Base-by-base conservation (phyloP, 1,140 invertebrate species). In the Drosophila nasuta region DNA sequence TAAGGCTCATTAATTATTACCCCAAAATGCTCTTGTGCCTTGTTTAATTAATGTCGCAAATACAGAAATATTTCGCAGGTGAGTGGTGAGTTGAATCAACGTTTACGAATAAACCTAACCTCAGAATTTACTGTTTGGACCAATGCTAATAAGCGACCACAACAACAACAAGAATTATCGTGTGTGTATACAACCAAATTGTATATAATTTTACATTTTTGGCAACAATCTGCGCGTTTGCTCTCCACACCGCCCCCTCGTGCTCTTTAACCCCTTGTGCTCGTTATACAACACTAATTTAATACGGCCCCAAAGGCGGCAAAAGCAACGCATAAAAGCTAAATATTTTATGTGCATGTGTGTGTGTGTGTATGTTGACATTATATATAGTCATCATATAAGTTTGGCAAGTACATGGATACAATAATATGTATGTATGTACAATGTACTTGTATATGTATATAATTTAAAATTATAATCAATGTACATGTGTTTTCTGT, bases 391-490 rank as follows among this genome's bases (percentile, higher is more conserved):
- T 41, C 66, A 51, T 62, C 57, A 69, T 69, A 69, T 69, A 69
- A 69, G 57, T 69, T 69, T 69, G 57, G 66, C 66, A 69, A 69
- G 66, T 69, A 69, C 66, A 69, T 70, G 75, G 38, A 81, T 81
- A 74, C 79, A 74, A 60, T 81, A 77, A 30, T 62, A 60, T 62
- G 33, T 58, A 63, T 71, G 75, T 79, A 67, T 72, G 6, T 52
- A 15, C 33, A 33, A 33, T 33, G 20, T 77, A 54, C 35, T 15
- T 75, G 57, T 45, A n/a, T 75, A 48, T 41, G 54, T 75, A 79
- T 73, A 85, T 89, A 90, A 86, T 88, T 88, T 88, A 89, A 89
- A 89, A 89, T 88, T 88, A 88, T 88, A 89, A 88, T 88, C 85
- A 88, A 89, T 81, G 85, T 88, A 66, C 83, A 77, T 87, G 68